Percentiles rank a stretch among this genome's conserved stretches.
Evolutionary conservation across 1,140 invertebrate genomes (phyloP).

Genomic region (Ceratosolen solmsi): DNA sequence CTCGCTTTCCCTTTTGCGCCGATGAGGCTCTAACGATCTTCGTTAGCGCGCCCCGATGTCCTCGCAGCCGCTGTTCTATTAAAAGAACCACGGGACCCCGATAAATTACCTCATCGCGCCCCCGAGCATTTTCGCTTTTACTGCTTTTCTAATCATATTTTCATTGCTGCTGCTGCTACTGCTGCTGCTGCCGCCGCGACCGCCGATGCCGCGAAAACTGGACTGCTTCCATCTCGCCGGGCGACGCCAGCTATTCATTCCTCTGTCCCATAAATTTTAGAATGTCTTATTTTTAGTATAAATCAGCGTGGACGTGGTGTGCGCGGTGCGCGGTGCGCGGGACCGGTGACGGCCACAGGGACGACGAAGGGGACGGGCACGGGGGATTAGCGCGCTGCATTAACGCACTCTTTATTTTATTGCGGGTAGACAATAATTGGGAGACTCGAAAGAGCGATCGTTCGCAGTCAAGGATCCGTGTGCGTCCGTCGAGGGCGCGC

Average conservation of each 20-base stretch:
- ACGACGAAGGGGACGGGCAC: too few species aligned
- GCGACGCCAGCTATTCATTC: background rate
- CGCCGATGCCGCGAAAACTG: background rate
- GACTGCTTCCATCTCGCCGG: background rate
- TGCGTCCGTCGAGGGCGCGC: background rate
- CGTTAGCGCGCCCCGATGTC: background rate
- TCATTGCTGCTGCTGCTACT: background rate
- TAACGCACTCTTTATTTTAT: background rate
- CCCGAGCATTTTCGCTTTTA: background rate
- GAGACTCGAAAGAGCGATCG: background rate
- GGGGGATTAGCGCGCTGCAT: background rate
- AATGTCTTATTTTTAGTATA: constrained; percentile 7
- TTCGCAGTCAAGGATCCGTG: background rate
- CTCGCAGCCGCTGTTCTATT: background rate
- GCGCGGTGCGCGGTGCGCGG: too few species aligned
- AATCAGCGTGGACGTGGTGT: background rate
- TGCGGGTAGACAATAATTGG: background rate
- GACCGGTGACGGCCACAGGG: too few species aligned
- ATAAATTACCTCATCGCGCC: background rate
- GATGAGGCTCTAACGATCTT: constrained; percentile 14
- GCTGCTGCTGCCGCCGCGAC: too few species aligned
- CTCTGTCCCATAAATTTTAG: background rate
- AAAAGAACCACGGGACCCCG: background rate
- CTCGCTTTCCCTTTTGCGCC: background rate
- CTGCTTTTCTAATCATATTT: background rate